Evolutionary conservation across 2,113 vertebrate species (phyloP).

Genomic region (Dicerorhinus sumatrensis): DNA sequence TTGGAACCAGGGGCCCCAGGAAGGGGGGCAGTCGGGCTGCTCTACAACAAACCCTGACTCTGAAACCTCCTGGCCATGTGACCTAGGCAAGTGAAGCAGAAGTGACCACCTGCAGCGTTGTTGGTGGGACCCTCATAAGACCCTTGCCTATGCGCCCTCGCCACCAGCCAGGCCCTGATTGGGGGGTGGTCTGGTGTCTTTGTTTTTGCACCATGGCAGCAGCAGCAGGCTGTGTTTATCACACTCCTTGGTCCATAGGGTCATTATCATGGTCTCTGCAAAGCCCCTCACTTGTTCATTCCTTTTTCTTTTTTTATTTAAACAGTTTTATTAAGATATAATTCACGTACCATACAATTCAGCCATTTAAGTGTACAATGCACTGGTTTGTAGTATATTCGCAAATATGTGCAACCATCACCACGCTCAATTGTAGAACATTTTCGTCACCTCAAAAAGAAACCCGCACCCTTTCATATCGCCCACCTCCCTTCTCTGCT

Average conservation of each 20-base stretch:
- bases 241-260: rapidly evolving
- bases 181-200: not conserved
- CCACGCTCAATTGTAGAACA: not conserved
- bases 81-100: not conserved
- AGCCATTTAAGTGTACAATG: not conserved
- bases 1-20: not conserved
- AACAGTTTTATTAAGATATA: not conserved
- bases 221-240: not conserved
- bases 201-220: not conserved
- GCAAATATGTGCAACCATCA: not conserved
- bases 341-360: not conserved
- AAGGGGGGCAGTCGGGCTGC: not conserved
- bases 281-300: not conserved
- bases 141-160: not conserved
- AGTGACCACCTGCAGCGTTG: rapidly evolving
- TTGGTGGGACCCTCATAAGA: not conserved
- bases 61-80: not conserved
- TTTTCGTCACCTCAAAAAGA: not conserved
- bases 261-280: no score
- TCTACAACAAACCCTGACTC: not conserved
- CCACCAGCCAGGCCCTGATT: not conserved
- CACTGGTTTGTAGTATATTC: not conserved
- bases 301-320: not conserved
- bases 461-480: not conserved
- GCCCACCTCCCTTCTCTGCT: not conserved